Conservation (phyloP, 1,140 invertebrate genomes). For the Kradibia gibbosae region DNA sequence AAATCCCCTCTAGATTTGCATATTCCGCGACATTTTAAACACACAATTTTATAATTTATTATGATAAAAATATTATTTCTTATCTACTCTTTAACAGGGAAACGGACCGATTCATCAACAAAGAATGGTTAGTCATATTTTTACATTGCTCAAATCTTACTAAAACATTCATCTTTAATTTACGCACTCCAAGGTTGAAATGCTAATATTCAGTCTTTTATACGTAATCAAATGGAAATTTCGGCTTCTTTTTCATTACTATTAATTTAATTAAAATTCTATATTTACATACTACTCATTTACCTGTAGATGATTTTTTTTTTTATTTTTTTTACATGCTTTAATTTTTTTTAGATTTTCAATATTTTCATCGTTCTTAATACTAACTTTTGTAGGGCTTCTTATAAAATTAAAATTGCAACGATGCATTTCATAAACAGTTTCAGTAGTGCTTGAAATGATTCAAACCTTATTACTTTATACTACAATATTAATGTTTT, state of each 20-base stretch:
- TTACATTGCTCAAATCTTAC: slow-evolving; percentile 27
- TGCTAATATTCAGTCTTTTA: slow-evolving; percentile 37
- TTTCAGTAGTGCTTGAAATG: too few relatives aligned
- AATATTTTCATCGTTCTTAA: too few relatives aligned
- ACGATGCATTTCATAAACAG: too few relatives aligned
- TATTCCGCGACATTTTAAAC: background rate
- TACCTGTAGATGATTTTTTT: background rate
- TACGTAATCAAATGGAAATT: slow-evolving; percentile 34
- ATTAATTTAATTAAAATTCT: background rate
- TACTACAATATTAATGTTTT: too few relatives aligned
- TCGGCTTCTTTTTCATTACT: slow-evolving; percentile 24
- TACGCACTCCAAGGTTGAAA: slow-evolving; percentile 28
- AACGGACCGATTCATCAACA: slow-evolving; percentile 47
- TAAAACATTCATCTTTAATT: slow-evolving; percentile 33
- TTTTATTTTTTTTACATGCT: too few relatives aligned
- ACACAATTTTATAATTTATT: background rate
- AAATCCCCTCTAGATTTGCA: too few relatives aligned
- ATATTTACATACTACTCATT: slow-evolving; percentile 23
- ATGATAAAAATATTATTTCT: slow-evolving; percentile 21
- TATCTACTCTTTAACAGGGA: slow-evolving; percentile 44
- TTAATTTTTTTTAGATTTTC: too few relatives aligned
- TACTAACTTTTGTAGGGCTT: too few relatives aligned
- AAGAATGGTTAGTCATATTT: slow-evolving; percentile 45
- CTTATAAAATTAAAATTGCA: too few relatives aligned
- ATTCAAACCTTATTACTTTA: too few relatives aligned